Percentiles rank a stretch among this genome's conserved stretches.
Evolutionary conservation across 2,113 vertebrate species (phyloP).

Genomic region (Festucalex cinctus): DNA sequence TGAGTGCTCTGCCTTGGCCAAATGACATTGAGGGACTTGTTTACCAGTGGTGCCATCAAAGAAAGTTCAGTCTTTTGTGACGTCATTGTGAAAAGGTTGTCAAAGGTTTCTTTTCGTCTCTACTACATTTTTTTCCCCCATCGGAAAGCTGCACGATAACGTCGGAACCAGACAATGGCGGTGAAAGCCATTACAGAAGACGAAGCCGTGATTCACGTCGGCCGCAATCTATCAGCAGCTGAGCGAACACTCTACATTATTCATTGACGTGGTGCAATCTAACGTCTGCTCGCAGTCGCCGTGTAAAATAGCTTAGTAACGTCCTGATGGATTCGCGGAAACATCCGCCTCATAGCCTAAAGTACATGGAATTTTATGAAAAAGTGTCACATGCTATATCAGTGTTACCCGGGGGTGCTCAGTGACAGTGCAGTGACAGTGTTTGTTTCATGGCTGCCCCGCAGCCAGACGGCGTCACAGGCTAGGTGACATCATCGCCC

Average conservation of each 20-base stretch:
- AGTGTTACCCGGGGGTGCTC: constrained; percentile 11
- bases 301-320: background rate
- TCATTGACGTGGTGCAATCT: constrained; percentile 19
- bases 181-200: constrained; percentile 36
- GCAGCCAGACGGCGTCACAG: constrained; percentile 5
- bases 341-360: constrained; percentile 13
- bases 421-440: constrained; percentile 4
- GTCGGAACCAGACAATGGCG: constrained; percentile 12
- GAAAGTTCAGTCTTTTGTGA: background rate
- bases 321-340: background rate
- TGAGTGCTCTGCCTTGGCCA: background rate
- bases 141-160: constrained; percentile 16
- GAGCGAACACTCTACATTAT: constrained; percentile 51
- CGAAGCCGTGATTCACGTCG: constrained; percentile 46
- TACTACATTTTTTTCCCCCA: background rate
- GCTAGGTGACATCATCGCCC: constrained; percentile 25
- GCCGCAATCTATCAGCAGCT: constrained; percentile 34
- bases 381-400: constrained; percentile 21
- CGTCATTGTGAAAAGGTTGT: background rate
- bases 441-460: constrained; percentile 26
- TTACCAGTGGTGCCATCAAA: background rate
- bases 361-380: constrained; percentile 21
- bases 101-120: background rate
- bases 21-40: background rate
- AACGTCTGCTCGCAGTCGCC: background rate